Conservation (phyloP, 1,140 invertebrate species). For the Panulirus ornatus region DNA sequence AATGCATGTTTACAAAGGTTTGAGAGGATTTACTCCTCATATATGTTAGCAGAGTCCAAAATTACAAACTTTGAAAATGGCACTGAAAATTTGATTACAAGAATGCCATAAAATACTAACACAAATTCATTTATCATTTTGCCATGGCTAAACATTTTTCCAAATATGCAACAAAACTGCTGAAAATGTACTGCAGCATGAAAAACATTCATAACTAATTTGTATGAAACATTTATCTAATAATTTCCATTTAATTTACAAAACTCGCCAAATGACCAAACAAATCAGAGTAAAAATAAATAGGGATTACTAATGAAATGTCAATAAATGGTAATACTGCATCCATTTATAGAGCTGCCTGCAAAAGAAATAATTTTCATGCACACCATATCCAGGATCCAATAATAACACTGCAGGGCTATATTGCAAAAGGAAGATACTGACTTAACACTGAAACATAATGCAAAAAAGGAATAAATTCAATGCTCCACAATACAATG, state of each 20-base stretch:
- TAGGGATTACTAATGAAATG: not conserved
- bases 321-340: not conserved
- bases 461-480: no score
- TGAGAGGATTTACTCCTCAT: not conserved
- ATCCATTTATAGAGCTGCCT: not conserved
- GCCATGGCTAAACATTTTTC: not conserved
- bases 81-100: not conserved
- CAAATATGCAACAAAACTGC: not conserved
- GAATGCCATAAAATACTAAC: not conserved
- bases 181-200: not conserved
- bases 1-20: not conserved
- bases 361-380: not conserved
- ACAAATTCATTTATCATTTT: not conserved
- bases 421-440: not conserved
- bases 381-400: not conserved
- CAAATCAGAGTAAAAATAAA: not conserved
- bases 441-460: not conserved
- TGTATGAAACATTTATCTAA: not conserved
- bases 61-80: not conserved
- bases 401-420: not conserved
- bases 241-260: not conserved
- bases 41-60: not conserved
- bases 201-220: not conserved
- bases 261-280: not conserved
- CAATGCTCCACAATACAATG: no score